Evolutionary conservation across 2,888 invertebrate species (phyloP), one percentile per base, ranked within the genome.

Genomic region (Dichetophora obliterata): DNA sequence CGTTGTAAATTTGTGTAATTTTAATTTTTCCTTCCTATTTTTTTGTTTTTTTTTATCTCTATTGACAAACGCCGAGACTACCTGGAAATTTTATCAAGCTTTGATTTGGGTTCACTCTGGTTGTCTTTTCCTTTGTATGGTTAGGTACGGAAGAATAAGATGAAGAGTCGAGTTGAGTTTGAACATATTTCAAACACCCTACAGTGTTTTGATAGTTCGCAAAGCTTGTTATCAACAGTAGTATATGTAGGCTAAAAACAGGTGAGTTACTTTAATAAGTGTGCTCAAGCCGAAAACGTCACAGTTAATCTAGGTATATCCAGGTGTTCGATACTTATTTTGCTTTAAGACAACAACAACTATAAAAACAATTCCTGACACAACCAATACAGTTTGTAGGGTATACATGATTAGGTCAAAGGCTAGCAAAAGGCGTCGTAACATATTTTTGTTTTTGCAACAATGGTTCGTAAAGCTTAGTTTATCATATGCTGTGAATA

Each of bases 401-500:
- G 11, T 43, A 43, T 43, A 6, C 43, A 11, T 43, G 43, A 43
- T 43, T 43, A 43, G 43, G 43, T 43, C 43, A 43, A 43, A 43
- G 43, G 43, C 11, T 11, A 43, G 43, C 43, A 43, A 43, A 43
- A 43, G 14, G 43, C 43, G 14, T 43, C 11, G 37, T 43, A 43
- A 43, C 43, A 11, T 43, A 11, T 43, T 43, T 43, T 43, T 43
- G 11, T 68, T 68, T 19, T 24, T 11, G 14, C 24, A 68, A 68
- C 24, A 68, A 68, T 24, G 50, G 68, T 1, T n/a, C 68, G 50
- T 24, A 48, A 50, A 24, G 50, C 48, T 50, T 22, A 24, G 68
- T 68, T 68, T 68, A 68, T 68, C 68, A 68, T 68, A 68, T 68
- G 68, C 50, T 68, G 68, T 50, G 50, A 22, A 50, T 48, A 31